Conservation (phyloP, 2,113 vertebrate species). For the Hippocampus comes region DNA sequence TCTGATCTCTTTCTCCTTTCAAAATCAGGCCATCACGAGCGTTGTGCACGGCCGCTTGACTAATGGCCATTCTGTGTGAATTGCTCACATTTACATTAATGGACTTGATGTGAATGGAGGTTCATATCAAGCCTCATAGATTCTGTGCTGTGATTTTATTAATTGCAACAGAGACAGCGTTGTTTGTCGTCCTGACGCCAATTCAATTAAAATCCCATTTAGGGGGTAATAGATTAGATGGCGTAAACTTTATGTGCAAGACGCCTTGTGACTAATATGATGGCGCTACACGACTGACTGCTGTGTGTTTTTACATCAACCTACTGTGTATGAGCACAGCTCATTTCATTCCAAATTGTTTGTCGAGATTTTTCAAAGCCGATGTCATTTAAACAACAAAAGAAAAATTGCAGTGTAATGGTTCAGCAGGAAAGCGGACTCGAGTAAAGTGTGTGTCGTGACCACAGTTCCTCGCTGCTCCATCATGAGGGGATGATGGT, state of each 20-base stretch:
- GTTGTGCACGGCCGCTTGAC: constrained; percentile 74
- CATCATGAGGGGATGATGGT: background rate
- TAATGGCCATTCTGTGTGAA: constrained; percentile 85
- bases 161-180: constrained; percentile 98
- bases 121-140: constrained; percentile 99
- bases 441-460: background rate
- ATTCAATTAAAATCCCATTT: constrained; percentile 96
- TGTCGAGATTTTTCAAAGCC: background rate
- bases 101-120: constrained; percentile 95
- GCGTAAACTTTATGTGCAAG: constrained; percentile 70
- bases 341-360: background rate
- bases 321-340: background rate
- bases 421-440: background rate
- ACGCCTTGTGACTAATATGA: constrained; percentile 69
- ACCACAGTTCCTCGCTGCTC: background rate
- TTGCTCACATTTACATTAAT: constrained; percentile 97
- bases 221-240: constrained; percentile 84
- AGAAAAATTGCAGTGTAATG: background rate
- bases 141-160: constrained; percentile 98
- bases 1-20: constrained; percentile 80
- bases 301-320: constrained; percentile 24
- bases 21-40: constrained; percentile 80
- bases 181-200: constrained; percentile 97
- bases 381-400: constrained; percentile 10
- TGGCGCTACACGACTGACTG: constrained; percentile 33